Evolutionary conservation across 2,888 invertebrate genomes (phyloP).

Genomic region (Drosophila multiciliata): DNA sequence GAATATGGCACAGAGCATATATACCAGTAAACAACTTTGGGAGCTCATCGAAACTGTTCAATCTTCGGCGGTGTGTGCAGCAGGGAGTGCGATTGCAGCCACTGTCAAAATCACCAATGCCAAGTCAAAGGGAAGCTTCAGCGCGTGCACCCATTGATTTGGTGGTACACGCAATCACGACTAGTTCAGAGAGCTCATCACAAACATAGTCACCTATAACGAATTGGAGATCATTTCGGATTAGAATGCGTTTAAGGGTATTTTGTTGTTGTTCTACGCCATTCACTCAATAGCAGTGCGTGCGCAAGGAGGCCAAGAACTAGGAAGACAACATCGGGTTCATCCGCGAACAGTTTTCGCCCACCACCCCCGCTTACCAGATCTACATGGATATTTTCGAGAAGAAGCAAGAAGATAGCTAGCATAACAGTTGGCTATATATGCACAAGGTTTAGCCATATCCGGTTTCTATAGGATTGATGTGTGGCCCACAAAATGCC

Average conservation of each 20-base stretch:
- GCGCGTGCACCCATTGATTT: constrained; percentile 72
- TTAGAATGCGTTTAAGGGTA: constrained; percentile 80
- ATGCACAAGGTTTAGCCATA: constrained; percentile 42
- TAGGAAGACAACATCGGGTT: constrained; percentile 79
- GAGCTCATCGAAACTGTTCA: constrained; percentile 12
- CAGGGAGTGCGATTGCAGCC: too few relatives aligned
- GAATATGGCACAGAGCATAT: too few relatives aligned
- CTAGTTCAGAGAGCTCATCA: constrained; percentile 81
- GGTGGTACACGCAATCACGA: constrained; percentile 79
- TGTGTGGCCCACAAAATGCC: constrained; percentile 51
- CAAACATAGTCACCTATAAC: constrained; percentile 78
- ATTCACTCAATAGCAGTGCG: constrained; percentile 83
- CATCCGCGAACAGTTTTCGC: constrained; percentile 83
- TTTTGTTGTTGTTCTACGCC: constrained; percentile 78
- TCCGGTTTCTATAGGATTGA: constrained; percentile 50
- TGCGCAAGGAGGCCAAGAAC: constrained; percentile 80
- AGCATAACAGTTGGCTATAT: constrained; percentile 41
- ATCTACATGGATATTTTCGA: constrained; percentile 83
- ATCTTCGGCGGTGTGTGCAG: too few relatives aligned
- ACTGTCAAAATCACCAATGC: too few relatives aligned
- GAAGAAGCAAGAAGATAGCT: constrained; percentile 67
- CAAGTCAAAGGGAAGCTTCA: constrained; percentile 72
- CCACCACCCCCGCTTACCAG: constrained; percentile 82
- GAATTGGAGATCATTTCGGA: constrained; percentile 81
- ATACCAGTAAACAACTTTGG: not conserved